These are phyloP conservation scores for Trachelus iudaicus DNA, from an alignment of 2,888 invertebrate species.

Conservation along the genomic window DNA sequence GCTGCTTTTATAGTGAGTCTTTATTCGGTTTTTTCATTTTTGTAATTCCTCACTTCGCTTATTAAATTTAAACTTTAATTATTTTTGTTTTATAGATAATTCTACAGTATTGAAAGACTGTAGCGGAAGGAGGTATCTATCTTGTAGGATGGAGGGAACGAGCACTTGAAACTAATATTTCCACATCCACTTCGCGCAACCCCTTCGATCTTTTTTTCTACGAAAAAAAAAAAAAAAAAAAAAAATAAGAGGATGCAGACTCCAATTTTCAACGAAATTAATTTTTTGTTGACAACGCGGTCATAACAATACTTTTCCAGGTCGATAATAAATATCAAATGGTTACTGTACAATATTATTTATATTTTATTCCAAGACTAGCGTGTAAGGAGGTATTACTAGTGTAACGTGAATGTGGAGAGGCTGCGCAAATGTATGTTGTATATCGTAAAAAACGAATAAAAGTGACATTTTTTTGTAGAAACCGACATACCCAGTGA, in stretches of 20 bases:
- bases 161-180: neutral
- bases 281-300: conserved; percentile 2
- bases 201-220: neutral
- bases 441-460: neutral
- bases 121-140: neutral
- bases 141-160: neutral
- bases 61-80: neutral
- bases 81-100: neutral
- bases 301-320: conserved; percentile 25
- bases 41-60: neutral
- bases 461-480: neutral
- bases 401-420: neutral
- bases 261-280: neutral
- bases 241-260: no score
- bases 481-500: no score
- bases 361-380: conserved; percentile 49
- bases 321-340: conserved; percentile 40
- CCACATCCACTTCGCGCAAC: neutral
- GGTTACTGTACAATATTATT: conserved; percentile 46
- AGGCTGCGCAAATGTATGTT: neutral
- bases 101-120: conserved; percentile 5
- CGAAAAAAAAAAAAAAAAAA: neutral
- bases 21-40: neutral
- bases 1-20: conserved; percentile 7
- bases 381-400: conserved; percentile 4